A percentile compares a stretch with the other conserved stretches of the same genome.
phyloP scores from a whole-genome alignment of 2,888 invertebrate genomes.

The Nipponacmea schrenckii region DNA sequence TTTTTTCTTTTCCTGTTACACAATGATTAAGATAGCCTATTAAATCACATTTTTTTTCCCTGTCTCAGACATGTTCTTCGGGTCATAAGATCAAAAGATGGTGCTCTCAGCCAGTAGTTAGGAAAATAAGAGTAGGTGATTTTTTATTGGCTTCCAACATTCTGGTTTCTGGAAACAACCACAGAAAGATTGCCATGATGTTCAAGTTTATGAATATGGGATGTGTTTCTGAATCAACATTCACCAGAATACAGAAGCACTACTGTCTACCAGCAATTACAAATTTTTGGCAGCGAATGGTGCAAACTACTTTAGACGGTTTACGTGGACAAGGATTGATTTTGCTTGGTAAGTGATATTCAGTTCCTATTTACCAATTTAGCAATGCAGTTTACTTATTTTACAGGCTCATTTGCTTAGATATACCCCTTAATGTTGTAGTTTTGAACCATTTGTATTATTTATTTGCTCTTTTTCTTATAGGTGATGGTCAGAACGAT shows the following conservation, averaged over 20 bases:
- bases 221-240: neutral
- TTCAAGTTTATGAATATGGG: neutral
- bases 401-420: too few species aligned
- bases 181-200: neutral
- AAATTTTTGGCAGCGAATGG: neutral
- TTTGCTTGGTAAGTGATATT: neutral
- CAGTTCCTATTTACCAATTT: too few species aligned
- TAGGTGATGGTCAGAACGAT: conserved; percentile 20
- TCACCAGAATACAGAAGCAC: neutral
- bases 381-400: too few species aligned
- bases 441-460: too few species aligned
- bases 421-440: too few species aligned
- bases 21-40: too few species aligned
- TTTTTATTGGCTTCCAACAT: neutral
- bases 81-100: neutral
- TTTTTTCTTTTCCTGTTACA: too few species aligned
- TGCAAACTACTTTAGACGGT: neutral
- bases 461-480: neutral
- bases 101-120: neutral
- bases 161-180: neutral
- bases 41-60: too few species aligned
- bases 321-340: neutral
- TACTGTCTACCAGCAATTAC: neutral
- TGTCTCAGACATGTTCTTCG: neutral
- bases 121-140: neutral